phyloP scores from a whole-genome alignment of 1,140 invertebrate genomes.

The Rhynchophorus ferrugineus region DNA sequence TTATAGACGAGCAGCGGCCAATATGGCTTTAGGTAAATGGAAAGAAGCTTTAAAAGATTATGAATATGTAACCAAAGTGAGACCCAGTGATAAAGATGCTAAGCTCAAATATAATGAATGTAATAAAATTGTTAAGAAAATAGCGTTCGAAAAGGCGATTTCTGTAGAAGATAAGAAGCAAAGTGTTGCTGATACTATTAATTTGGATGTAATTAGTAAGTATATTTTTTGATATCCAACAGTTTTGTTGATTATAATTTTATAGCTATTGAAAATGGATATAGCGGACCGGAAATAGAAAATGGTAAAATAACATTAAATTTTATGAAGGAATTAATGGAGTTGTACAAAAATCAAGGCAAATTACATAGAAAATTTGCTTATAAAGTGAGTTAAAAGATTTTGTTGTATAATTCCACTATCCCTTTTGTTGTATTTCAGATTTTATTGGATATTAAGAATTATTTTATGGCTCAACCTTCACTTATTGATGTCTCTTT shows the following conservation, averaged over 20 bases:
- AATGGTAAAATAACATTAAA: slow-evolving; percentile 79
- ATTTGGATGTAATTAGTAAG: slow-evolving; percentile 86
- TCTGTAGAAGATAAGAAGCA: slow-evolving; percentile 83
- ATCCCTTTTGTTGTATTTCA: slow-evolving; percentile 42
- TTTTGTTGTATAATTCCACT: neutral
- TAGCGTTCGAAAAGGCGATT: slow-evolving; percentile 97
- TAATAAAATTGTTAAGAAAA: slow-evolving; percentile 89
- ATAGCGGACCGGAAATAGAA: slow-evolving; percentile 84
- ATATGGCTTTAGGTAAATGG: slow-evolving; percentile 97
- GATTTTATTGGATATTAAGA: slow-evolving; percentile 88
- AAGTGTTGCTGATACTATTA: slow-evolving; percentile 76
- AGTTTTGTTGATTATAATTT: slow-evolving; percentile 32
- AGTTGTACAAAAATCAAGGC: slow-evolving; percentile 86
- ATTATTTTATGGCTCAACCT: slow-evolving; percentile 75
- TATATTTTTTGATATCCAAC: slow-evolving; percentile 13
- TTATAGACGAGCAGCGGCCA: slow-evolving; percentile 89
- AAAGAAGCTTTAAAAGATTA: slow-evolving; percentile 94
- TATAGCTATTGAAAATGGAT: slow-evolving; percentile 89
- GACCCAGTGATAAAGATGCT: slow-evolving; percentile 91
- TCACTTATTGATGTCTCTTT: slow-evolving; percentile 87
- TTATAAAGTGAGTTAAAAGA: slow-evolving; percentile 68
- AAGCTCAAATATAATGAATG: slow-evolving; percentile 91
- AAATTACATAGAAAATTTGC: slow-evolving; percentile 96
- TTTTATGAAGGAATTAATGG: slow-evolving; percentile 81
- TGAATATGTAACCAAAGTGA: slow-evolving; percentile 85